Evolutionary conservation across 2,888 invertebrate genomes (phyloP).

Genomic region (Ornithoptera alexandrae): DNA sequence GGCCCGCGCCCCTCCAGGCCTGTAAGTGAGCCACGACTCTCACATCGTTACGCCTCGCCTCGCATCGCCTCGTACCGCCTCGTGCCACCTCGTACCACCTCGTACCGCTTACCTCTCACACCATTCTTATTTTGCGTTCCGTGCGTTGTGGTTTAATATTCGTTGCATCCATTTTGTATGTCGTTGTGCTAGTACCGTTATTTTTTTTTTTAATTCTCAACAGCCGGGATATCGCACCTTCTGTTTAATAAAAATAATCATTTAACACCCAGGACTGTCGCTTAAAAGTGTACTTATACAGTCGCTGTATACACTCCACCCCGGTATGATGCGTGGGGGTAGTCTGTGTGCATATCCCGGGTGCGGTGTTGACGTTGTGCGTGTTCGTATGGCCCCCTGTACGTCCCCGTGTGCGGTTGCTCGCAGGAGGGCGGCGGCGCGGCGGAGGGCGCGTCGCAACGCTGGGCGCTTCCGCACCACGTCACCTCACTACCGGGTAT

Average conservation of each 20-base stretch:
- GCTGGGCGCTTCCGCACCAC: conserved; percentile 80
- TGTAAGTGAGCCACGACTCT: conserved; percentile 54
- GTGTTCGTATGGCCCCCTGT: conserved; percentile 9
- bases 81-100: conserved; percentile 14
- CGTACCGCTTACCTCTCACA: conserved; percentile 9
- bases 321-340: not conserved
- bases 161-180: conserved; percentile 27
- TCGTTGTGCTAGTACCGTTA: conserved; percentile 7
- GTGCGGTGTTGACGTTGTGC: too few relatives aligned
- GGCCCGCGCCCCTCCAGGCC: conserved; percentile 72
- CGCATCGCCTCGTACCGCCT: conserved; percentile 12
- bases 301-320: too few relatives aligned
- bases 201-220: not conserved
- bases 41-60: conserved; percentile 22
- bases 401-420: conserved; percentile 10
- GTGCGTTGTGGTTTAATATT: conserved; percentile 15
- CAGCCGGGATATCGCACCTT: not conserved
- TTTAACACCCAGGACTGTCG: not conserved
- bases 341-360: too few relatives aligned
- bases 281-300: not conserved
- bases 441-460: conserved; percentile 67
- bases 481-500: conserved; percentile 81
- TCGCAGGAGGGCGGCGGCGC: conserved; percentile 57
- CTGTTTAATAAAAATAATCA: not conserved
- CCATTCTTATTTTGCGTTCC: conserved; percentile 23